A percentile compares a stretch with the other conserved stretches of the same genome.
phyloP scores from a whole-genome alignment of 2,113 vertebrate genomes.

The Clupea harengus region DNA sequence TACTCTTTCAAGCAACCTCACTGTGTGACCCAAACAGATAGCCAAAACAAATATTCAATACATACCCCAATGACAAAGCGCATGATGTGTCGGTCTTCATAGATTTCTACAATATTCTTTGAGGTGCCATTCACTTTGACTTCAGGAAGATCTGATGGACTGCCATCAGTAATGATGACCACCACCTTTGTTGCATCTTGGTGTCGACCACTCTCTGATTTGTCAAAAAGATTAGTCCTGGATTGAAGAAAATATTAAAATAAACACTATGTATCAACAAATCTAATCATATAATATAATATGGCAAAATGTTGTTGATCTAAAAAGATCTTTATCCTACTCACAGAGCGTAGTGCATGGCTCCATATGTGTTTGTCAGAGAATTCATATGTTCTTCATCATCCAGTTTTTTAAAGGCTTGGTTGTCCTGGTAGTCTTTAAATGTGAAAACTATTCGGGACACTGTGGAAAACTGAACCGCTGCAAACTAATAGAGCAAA shows the following conservation, averaged over 20 bases:
- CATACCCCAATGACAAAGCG: slow-evolving; percentile 72
- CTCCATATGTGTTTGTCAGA: slow-evolving; percentile 70
- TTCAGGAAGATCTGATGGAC: slow-evolving; percentile 32
- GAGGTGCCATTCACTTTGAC: accelerated
- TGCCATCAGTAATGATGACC: slow-evolving; percentile 79
- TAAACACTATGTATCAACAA: not conserved
- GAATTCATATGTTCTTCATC: slow-evolving; percentile 1
- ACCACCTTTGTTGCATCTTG: slow-evolving; percentile 71
- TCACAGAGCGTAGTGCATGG: slow-evolving; percentile 70
- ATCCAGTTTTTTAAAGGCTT: slow-evolving; percentile 44
- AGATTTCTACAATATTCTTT: not conserved
- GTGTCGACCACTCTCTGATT: slow-evolving; percentile 54
- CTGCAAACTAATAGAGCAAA: slow-evolving; percentile 76
- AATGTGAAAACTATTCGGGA: slow-evolving; percentile 70
- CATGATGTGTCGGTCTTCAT: slow-evolving; percentile 49
- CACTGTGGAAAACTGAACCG: slow-evolving; percentile 66
- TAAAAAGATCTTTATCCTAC: slow-evolving; percentile 45
- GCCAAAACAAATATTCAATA: not conserved
- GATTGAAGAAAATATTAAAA: slow-evolving; percentile 31
- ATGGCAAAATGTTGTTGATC: not conserved
- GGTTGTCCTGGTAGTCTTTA: slow-evolving; percentile 53
- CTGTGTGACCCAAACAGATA: not conserved
- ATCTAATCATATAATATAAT: not conserved
- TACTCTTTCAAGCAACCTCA: too few relatives aligned
- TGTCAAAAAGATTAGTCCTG: slow-evolving; percentile 51